phyloP scores from a whole-genome alignment of 2,797 vertebrate species.

The Sylvilagus floridanus region DNA sequence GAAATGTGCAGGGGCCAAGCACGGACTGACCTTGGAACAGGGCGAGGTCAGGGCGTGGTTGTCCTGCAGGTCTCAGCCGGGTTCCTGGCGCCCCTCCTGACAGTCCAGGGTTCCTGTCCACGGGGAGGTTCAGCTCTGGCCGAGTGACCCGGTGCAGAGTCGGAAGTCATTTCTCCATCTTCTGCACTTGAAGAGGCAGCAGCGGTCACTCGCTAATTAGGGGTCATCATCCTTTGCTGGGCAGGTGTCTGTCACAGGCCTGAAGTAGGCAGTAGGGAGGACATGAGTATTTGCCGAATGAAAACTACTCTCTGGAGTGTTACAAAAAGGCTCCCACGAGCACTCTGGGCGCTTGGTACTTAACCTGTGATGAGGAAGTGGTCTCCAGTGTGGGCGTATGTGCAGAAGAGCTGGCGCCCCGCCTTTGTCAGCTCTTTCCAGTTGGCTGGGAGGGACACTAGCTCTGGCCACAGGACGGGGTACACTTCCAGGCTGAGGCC shows the following conservation, averaged over 20 bases:
- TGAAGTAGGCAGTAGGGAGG: not conserved
- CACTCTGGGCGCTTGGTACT: conserved; percentile 15
- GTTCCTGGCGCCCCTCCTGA: not conserved
- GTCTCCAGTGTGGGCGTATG: not conserved
- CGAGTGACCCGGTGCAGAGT: not conserved
- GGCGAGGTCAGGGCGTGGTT: not conserved
- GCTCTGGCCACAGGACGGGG: not conserved
- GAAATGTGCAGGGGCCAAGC: not conserved
- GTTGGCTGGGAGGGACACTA: not conserved
- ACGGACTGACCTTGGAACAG: conserved; percentile 50
- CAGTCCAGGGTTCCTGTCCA: not conserved
- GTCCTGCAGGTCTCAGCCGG: not conserved
- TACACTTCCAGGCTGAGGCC: not conserved
- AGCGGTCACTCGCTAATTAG: conserved; percentile 40
- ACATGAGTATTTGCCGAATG: conserved; percentile 1
- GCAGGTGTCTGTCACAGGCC: too few species aligned
- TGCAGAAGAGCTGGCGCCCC: not conserved
- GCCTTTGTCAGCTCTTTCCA: not conserved
- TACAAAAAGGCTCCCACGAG: not conserved
- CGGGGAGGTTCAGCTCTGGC: not conserved
- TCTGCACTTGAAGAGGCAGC: conserved; percentile 28
- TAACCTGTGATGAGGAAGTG: not conserved
- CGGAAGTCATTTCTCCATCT: conserved; percentile 2
- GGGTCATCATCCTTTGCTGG: not conserved
- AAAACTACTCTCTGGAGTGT: conserved; percentile 18